Evolutionary conservation across 2,797 vertebrate species (phyloP).

Genomic region (Notamacropus eugenii): DNA sequence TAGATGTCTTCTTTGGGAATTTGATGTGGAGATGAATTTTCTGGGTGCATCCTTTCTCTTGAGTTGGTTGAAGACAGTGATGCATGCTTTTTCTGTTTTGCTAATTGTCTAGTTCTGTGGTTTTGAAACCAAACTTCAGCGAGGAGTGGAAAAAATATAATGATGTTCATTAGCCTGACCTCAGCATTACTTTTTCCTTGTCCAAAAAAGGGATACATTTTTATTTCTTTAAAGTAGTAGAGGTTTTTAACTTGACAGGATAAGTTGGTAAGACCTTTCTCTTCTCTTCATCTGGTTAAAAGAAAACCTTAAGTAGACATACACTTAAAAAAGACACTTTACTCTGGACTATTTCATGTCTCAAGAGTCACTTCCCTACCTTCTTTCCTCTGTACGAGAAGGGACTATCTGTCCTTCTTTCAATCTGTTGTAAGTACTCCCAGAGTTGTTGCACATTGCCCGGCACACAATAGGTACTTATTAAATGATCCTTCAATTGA

Average conservation of each 20-base stretch:
- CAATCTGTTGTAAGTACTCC: neutral
- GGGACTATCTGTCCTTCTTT: neutral
- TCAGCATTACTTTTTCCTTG: neutral
- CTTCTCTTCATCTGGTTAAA: neutral
- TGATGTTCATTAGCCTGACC: neutral
- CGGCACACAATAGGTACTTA: neutral
- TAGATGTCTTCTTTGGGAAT: neutral
- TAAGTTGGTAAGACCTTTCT: neutral
- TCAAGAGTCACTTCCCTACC: neutral
- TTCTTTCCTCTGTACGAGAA: neutral
- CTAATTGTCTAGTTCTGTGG: neutral
- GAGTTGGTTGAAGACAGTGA: neutral
- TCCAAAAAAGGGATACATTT: neutral
- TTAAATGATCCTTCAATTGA: neutral
- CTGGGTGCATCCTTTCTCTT: neutral
- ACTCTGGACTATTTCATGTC: neutral
- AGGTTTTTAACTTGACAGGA: neutral
- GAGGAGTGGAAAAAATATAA: neutral
- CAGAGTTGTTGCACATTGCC: neutral
- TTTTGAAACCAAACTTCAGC: neutral
- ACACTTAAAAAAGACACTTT: neutral
- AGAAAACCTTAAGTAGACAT: neutral
- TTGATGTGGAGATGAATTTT: neutral
- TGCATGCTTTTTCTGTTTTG: neutral
- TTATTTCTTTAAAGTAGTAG: neutral